Evolutionary conservation across 2,113 vertebrate genomes (phyloP).

Genomic region (Chelonoidis abingdonii): DNA sequence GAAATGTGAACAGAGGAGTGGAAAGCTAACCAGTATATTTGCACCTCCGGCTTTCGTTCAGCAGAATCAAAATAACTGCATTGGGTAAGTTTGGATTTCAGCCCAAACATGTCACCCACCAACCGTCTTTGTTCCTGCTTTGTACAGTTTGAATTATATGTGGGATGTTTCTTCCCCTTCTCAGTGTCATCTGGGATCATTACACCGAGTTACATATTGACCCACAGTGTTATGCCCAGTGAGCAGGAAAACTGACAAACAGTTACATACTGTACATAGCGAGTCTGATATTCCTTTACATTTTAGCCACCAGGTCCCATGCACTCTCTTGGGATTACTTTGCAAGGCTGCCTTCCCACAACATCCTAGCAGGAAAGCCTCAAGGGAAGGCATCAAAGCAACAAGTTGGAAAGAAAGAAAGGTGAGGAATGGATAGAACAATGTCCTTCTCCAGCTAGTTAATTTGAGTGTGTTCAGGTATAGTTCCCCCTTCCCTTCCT

Average conservation of each 20-base stretch:
- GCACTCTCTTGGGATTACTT: background rate
- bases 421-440: background rate
- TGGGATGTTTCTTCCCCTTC: constrained; percentile 1
- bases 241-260: constrained; percentile 49
- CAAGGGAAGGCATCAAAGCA: background rate
- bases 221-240: background rate
- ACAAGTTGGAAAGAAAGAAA: background rate
- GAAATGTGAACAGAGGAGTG: background rate
- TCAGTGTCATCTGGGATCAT: background rate
- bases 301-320: background rate
- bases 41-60: background rate
- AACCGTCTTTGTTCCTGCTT: background rate
- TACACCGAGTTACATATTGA: constrained; percentile 31
- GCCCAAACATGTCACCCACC: background rate
- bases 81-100: background rate
- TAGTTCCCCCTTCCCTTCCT: background rate
- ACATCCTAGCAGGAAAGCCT: background rate
- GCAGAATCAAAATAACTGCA: background rate
- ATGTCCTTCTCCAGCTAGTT: background rate
- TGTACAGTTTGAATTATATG: background rate
- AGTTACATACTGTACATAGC: background rate
- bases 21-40: background rate
- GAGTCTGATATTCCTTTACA: background rate
- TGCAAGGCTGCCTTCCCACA: background rate
- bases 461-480: background rate